Percentiles rank a stretch among this genome's conserved stretches.
Conservation (phyloP, 2,113 vertebrate species). For the Macrotis lagotis region DNA sequence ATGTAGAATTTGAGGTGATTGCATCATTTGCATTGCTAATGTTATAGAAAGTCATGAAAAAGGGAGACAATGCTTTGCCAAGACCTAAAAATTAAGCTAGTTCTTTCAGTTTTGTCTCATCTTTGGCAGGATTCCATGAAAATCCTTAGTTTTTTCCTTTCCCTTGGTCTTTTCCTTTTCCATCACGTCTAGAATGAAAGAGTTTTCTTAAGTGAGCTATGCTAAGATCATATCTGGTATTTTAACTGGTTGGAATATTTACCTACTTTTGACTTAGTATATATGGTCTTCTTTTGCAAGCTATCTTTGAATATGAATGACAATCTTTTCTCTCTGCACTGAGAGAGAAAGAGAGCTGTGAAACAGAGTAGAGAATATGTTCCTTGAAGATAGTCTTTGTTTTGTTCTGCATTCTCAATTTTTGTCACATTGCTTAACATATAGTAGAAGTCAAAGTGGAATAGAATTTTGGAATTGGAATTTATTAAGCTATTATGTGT, state of each 20-base stretch:
- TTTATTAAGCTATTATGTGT: not conserved
- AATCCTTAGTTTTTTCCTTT: not conserved
- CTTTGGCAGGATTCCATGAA: not conserved
- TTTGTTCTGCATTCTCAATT: not conserved
- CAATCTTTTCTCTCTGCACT: not conserved
- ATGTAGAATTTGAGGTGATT: not conserved
- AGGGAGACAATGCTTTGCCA: not conserved
- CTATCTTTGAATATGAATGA: not conserved
- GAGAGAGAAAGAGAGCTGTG: no score
- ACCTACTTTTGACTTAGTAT: not conserved
- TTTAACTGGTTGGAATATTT: not conserved
- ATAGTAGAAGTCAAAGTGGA: not conserved
- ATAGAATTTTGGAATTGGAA: not conserved
- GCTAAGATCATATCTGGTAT: not conserved
- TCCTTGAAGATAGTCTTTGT: not conserved
- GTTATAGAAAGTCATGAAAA: not conserved
- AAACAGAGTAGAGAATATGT: not conserved
- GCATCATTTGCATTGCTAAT: not conserved
- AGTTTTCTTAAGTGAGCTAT: not conserved
- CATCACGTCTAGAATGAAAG: not conserved
- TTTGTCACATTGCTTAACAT: not conserved
- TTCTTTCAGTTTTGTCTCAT: not conserved
- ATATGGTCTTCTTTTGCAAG: not conserved
- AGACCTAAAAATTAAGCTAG: not conserved
- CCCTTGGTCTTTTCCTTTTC: slow-evolving; percentile 13